phyloP scores from a whole-genome alignment of 1,140 invertebrate species.

The Pentalonia nigronervosa region DNA sequence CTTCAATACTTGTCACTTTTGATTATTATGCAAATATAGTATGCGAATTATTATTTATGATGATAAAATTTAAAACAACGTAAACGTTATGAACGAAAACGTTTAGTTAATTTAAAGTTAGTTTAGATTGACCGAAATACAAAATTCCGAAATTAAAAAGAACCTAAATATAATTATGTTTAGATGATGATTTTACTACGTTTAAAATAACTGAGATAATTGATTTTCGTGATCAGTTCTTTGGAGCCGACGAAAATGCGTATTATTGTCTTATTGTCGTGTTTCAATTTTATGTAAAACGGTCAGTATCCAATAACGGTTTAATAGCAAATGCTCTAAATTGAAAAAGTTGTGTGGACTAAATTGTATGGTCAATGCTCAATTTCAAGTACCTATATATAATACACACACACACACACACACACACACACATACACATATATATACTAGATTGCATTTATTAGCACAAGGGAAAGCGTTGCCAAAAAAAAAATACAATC shows the following conservation, averaged over 20 bases:
- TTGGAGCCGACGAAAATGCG: neutral
- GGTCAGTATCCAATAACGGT: neutral
- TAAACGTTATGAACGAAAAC: neutral
- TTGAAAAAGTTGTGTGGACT: slow-evolving; percentile 3
- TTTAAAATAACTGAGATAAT: neutral
- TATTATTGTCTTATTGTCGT: neutral
- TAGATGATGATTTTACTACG: neutral
- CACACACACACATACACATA: neutral
- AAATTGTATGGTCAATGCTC: neutral
- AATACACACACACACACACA: neutral
- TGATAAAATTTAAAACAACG: too few species aligned
- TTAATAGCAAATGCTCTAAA: neutral
- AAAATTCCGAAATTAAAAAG: neutral
- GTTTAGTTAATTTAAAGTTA: neutral
- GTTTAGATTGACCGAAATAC: neutral
- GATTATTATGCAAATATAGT: neutral
- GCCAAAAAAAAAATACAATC: slow-evolving; percentile 31
- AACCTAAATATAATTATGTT: neutral
- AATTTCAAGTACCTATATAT: neutral
- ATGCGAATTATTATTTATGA: neutral
- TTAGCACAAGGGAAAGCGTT: slow-evolving; percentile 30
- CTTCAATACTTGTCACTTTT: neutral
- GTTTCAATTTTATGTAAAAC: neutral
- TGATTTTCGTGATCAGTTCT: neutral
- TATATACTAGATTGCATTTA: neutral